Percentiles rank a stretch among this genome's conserved stretches.
Evolutionary conservation across 2,113 vertebrate species (phyloP).

Genomic region (Apodemus speciosus): DNA sequence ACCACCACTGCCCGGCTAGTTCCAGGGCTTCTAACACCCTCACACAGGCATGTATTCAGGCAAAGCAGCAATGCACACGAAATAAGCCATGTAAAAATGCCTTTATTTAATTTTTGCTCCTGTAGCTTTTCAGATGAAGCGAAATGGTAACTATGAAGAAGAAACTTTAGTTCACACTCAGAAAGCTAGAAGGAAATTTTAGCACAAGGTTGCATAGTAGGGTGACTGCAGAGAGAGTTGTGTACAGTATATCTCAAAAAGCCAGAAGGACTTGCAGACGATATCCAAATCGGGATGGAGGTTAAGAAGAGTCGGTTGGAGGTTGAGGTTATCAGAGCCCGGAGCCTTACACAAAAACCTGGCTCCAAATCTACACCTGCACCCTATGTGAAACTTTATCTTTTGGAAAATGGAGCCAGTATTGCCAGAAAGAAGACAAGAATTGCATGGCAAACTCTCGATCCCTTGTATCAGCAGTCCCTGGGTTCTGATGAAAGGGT

Average conservation of each 20-base stretch:
- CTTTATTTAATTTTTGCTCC: not conserved
- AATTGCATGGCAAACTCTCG: conserved; percentile 98
- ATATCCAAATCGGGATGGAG: conserved; percentile 99
- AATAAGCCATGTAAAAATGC: not conserved
- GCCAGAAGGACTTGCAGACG: conserved; percentile 85
- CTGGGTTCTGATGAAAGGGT: conserved; percentile 96
- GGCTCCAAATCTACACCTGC: conserved; percentile 97
- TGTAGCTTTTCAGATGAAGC: not conserved
- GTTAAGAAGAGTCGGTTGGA: conserved; percentile 98
- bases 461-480: conserved; percentile 97
- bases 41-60: not conserved
- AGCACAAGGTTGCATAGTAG: not conserved
- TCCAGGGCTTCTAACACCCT: not conserved
- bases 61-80: not conserved
- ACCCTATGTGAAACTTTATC: conserved; percentile 97
- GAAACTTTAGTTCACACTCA: not conserved
- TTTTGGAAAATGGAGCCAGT: conserved; percentile 96
- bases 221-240: not conserved
- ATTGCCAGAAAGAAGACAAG: conserved; percentile 99
- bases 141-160: not conserved
- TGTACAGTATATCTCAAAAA: not conserved
- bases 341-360: conserved; percentile 95
- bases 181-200: not conserved
- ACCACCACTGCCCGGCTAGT: too few relatives aligned
- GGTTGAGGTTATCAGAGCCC: conserved; percentile 98